These are phyloP conservation scores for Ciconia boyciana DNA, from an alignment of 2,113 vertebrate genomes.

Conservation along the genomic window DNA sequence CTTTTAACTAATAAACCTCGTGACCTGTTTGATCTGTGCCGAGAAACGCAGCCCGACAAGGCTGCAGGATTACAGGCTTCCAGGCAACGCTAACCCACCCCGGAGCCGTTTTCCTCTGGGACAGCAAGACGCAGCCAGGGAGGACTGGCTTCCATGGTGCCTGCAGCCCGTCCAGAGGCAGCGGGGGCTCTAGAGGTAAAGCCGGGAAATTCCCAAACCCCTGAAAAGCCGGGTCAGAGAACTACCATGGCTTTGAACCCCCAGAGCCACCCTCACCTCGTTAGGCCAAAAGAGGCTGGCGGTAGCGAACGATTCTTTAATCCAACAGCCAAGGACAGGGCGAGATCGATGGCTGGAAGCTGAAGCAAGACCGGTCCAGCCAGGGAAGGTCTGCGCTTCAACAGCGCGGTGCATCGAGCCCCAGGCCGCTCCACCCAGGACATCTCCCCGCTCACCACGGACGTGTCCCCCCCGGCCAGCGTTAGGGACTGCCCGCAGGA, in stretches of 20 bases:
- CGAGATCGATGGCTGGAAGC: fast-evolving
- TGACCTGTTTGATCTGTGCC: fast-evolving
- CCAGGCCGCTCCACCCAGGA: too few species aligned
- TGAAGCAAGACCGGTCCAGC: too few species aligned
- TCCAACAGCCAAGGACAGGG: not conserved
- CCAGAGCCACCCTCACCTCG: fast-evolving
- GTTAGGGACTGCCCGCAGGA: too few species aligned
- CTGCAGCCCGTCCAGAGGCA: not conserved
- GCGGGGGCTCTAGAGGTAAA: not conserved
- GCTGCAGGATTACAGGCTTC: too few species aligned
- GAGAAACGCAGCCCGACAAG: fast-evolving
- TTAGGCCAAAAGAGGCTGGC: not conserved
- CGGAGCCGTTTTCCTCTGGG: fast-evolving
- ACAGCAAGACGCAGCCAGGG: not conserved
- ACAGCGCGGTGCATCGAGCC: fast-evolving
- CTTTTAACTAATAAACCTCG: not conserved
- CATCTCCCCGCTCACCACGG: not conserved
- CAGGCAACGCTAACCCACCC: not conserved
- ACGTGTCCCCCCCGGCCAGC: not conserved
- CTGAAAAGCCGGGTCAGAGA: fast-evolving
- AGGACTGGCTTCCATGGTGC: too few species aligned
- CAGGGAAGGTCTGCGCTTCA: fast-evolving
- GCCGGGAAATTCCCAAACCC: not conserved
- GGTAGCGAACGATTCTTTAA: fast-evolving
- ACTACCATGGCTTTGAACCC: too few species aligned